Base-by-base conservation (phyloP, 23 tunicate species). In the Botrylloides violaceus region DNA sequence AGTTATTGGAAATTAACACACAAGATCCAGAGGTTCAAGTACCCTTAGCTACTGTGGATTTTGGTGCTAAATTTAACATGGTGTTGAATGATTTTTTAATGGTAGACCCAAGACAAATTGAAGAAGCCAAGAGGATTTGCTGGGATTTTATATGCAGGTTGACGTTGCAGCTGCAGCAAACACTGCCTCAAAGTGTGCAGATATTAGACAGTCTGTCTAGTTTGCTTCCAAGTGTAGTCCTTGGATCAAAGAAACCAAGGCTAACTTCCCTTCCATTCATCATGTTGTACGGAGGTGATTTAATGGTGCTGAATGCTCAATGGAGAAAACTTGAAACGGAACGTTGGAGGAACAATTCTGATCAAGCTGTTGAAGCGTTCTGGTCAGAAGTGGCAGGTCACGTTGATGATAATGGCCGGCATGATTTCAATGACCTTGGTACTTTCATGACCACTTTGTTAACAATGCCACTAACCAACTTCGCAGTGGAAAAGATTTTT, bases 331-430 rank as follows among this genome's bases (percentile, higher is more conserved):
- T 63, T 9, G 70, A 63, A 28, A 63, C 35, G 3, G 33, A 25
- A 25, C 32, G 33, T 12, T 63, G 70, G 70, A 31, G 20, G 6
- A 63, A 63, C 4, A 33, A 33, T 3, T 63, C 35, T 4, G 70
- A 63, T 9, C 3, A 33, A 4, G 19, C 18, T 34, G 32, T 22
- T 4, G 70, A 63, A 63, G 35, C 20, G 3, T 63, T 63, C 33
- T 63, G 70, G 70, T 31, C 23, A 19, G 70, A 63, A 63, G 70
- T 63, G 32, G 70, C 70, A 9, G 29, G 36, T 63, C 70, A 63
- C 33, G 9, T 31, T 4, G 33, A 63, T 31, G 36, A 31, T 3
- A 9, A 63, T 63, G 70, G 70, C 4, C 35, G 29, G 33, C 70
- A 31, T 31, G 70, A 63, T 63, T 63, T 63, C 33, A 31, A 63